These are phyloP conservation scores for Cenopis cana DNA, from an alignment of 2,888 invertebrate genomes.

Conservation along the genomic window DNA sequence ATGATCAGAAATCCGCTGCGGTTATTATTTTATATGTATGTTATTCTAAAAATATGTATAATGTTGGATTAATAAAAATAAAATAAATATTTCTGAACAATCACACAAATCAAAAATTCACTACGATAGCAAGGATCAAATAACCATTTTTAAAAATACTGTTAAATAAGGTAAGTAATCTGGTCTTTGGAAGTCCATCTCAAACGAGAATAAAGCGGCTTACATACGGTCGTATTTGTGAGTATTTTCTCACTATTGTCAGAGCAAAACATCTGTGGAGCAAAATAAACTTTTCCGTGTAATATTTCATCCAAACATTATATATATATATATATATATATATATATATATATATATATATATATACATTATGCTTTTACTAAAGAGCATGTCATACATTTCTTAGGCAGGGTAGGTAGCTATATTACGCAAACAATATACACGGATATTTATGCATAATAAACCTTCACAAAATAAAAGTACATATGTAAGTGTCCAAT, in stretches of 20 bases:
- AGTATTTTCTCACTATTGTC: conserved; percentile 65
- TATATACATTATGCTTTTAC: not conserved
- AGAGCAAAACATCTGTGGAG: conserved; percentile 37
- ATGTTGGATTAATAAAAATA: not conserved
- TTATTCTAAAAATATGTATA: no score
- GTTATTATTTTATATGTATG: no score
- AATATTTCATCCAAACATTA: conserved; percentile 54
- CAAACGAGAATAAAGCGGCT: conserved; percentile 70
- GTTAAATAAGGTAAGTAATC: not conserved
- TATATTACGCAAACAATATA: no score
- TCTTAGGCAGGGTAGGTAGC: no score
- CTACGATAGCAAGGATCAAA: not conserved
- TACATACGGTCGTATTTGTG: conserved; percentile 65
- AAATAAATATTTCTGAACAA: no score
- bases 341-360: no score
- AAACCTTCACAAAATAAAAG: no score
- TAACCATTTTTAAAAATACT: not conserved
- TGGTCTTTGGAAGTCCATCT: not conserved
- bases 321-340: no score
- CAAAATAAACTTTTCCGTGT: conserved; percentile 47
- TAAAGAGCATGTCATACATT: not conserved
- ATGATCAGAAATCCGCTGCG: not conserved
- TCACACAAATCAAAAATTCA: no score
- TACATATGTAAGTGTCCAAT: no score
- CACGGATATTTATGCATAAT: no score